Evolutionary conservation across 2,888 invertebrate species (phyloP).

Genomic region (Luperina nickerlii): DNA sequence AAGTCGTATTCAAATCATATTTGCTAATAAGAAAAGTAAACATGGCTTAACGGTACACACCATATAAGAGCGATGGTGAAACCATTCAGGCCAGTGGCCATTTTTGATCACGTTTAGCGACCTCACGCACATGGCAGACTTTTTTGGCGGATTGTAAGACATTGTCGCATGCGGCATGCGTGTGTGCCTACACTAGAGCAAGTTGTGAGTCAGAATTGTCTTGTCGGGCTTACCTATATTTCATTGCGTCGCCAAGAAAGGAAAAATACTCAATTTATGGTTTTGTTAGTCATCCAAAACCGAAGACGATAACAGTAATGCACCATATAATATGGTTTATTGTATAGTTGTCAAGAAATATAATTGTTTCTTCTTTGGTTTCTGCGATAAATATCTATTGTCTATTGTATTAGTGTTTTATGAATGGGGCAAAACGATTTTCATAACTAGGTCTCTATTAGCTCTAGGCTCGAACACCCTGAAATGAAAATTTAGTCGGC

Average conservation of each 20-base stretch:
- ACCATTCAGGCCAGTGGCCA: constrained; percentile 75
- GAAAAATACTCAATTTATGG: constrained; percentile 36
- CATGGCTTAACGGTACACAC: constrained; percentile 74
- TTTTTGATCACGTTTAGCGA: constrained; percentile 62
- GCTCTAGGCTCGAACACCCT: no score
- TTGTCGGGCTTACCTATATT: constrained; percentile 24
- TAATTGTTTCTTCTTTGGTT: background rate
- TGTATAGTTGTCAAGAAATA: background rate
- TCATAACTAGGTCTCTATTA: background rate
- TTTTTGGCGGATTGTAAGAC: constrained; percentile 56
- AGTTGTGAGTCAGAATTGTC: constrained; percentile 31
- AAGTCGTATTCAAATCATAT: constrained; percentile 63
- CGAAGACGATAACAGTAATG: constrained; percentile 12
- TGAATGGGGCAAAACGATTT: background rate
- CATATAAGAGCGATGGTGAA: constrained; percentile 74
- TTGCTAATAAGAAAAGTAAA: constrained; percentile 72
- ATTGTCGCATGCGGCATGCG: constrained; percentile 30
- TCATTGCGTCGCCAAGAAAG: constrained; percentile 18
- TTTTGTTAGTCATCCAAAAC: constrained; percentile 32
- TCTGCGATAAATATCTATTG: background rate
- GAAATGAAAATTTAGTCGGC: background rate
- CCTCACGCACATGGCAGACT: constrained; percentile 52
- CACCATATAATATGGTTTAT: constrained; percentile 5
- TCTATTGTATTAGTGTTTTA: background rate
- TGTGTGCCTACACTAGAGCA: constrained; percentile 32